Conservation (phyloP, 2,113 vertebrate genomes). For the Ondatra zibethicus region DNA sequence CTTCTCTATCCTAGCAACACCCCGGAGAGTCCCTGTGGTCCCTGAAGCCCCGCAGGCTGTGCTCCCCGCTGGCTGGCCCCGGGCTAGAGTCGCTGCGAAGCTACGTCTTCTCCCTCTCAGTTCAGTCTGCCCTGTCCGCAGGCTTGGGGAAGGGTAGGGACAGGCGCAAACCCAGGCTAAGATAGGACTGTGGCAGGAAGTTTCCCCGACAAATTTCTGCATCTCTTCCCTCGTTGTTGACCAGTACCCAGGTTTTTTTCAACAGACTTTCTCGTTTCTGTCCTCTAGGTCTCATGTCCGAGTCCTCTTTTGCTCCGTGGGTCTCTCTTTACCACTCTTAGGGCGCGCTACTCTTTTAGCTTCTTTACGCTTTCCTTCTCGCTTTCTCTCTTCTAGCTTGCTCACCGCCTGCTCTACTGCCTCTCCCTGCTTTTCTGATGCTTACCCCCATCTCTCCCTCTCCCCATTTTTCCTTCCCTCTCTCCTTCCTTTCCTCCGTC, state of each 20-base stretch:
- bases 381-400: fast-evolving
- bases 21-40: background rate
- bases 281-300: background rate
- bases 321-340: background rate
- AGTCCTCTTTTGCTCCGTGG: background rate
- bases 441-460: fast-evolving
- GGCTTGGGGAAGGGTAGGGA: background rate
- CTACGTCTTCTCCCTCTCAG: background rate
- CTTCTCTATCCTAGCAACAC: background rate
- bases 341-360: no score
- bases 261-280: no score
- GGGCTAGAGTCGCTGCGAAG: no score
- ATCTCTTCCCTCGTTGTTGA: background rate
- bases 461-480: background rate
- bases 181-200: background rate
- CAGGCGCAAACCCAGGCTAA: no score
- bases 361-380: background rate
- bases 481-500: fast-evolving
- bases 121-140: no score
- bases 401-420: no score
- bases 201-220: background rate
- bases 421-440: background rate
- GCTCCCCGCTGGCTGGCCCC: background rate
- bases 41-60: background rate
- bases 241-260: background rate